These are phyloP conservation scores for Lynx canadensis DNA, from an alignment of 2,113 vertebrate genomes.

Conservation along the genomic window DNA sequence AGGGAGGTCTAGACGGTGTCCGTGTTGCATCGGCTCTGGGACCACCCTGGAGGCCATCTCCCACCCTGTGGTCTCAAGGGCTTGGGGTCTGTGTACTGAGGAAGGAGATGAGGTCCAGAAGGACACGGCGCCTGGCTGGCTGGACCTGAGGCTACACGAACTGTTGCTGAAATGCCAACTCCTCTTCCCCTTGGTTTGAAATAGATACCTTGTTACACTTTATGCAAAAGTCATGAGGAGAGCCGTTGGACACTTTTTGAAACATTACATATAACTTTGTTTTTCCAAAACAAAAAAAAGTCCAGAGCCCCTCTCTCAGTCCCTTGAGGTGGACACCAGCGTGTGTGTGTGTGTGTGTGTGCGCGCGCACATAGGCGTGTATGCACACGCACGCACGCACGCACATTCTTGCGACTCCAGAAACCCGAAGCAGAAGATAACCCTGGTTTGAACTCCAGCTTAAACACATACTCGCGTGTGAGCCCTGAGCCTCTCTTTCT, in stretches of 20 bases:
- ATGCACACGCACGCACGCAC: no score
- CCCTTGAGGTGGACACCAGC: neutral
- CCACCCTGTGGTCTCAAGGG: accelerated
- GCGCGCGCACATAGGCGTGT: no score
- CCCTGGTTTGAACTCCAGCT: neutral
- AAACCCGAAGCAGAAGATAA: no score
- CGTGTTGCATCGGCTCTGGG: accelerated
- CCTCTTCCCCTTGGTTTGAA: accelerated
- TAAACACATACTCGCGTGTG: accelerated
- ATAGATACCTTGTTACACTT: neutral
- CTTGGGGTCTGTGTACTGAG: accelerated
- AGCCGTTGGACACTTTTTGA: neutral
- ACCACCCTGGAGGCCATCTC: neutral
- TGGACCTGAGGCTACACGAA: accelerated
- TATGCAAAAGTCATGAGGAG: neutral
- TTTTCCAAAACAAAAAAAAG: neutral
- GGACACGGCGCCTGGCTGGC: no score
- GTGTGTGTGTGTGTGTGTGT: no score
- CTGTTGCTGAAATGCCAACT: accelerated
- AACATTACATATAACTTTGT: neutral
- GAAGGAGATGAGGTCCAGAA: neutral
- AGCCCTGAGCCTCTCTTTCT: neutral
- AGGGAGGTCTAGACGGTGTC: accelerated
- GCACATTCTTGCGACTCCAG: neutral
- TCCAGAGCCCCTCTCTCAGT: neutral